Evolutionary conservation across 2,888 invertebrate species (phyloP), one percentile per base, ranked within the genome.

Genomic region (Apodemia hepburni): DNA sequence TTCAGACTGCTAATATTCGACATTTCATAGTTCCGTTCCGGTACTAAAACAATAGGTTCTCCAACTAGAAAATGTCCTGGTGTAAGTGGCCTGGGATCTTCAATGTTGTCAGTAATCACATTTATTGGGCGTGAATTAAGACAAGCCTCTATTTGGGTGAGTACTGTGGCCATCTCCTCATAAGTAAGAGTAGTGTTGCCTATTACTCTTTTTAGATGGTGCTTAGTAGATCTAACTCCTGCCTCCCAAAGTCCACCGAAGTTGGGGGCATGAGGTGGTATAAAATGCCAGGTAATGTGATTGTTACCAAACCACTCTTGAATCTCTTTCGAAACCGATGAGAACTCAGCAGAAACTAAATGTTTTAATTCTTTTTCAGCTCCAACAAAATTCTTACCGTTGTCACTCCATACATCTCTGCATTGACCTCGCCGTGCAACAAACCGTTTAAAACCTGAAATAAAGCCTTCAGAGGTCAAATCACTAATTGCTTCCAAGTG

Each of bases 201-300:
- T 7, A 68, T 58, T 2, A 71, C 64, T 15, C 68, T 38, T 60
- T 66, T 69, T 9, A 70, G 35, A 54, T 71, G 70, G 6, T 59
- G 61, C 35, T 72, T 72, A 1, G 64, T 62, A 5, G 69, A 68
- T 45, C 61, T 63, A 2, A 71, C 66, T 1, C 64, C 68, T 1
- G 68, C 65, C 42, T 70, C 69, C 70, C 70, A 71, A 4, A 72
- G 35, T 8, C 71, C 69, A 7, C 71, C 70, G 59, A 70, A 69
- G 33, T 69, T 66, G 4, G 70, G 68, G 0, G 65, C 45, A 12
- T 65, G 62, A 1, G 70, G 66, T 15, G 70, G 68, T 15, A 69
- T 70, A 38, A 70, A 72, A 62, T 69, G 66, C 70, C 70, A 70
- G 9, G 61, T 58, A 6, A 68, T 69, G 5, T 61, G 58, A 12